These are phyloP conservation scores for Drosophila setosimentum DNA, from an alignment of 2,888 invertebrate genomes.

Conservation along the genomic window DNA sequence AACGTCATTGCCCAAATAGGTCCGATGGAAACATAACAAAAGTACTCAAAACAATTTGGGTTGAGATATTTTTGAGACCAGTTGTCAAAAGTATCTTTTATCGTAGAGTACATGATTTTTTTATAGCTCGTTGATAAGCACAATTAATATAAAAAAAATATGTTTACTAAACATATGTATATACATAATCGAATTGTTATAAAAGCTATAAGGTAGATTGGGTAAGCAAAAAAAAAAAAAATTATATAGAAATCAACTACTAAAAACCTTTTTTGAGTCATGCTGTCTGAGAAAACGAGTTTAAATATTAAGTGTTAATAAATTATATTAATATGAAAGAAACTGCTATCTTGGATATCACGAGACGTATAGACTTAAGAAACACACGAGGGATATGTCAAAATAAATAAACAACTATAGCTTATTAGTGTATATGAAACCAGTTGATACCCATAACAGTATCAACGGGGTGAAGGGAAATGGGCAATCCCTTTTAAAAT, in stretches of 20 bases:
- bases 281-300: constrained; percentile 28
- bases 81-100: constrained; percentile 29
- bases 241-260: not conserved
- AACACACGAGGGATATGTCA: constrained; percentile 1
- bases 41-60: not conserved
- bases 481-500: constrained; percentile 14
- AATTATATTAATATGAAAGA: constrained; percentile 6
- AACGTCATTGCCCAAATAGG: constrained; percentile 32
- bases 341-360: constrained; percentile 3
- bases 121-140: constrained; percentile 25
- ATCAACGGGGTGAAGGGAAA: constrained; percentile 3
- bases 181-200: not conserved
- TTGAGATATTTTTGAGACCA: not conserved
- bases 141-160: constrained; percentile 4
- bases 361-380: constrained; percentile 14
- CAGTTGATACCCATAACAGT: constrained; percentile 24
- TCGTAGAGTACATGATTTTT: constrained; percentile 22
- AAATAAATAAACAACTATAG: constrained; percentile 29
- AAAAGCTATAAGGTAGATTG: not conserved
- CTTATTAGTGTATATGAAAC: constrained; percentile 22
- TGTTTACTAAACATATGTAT: not conserved
- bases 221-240: not conserved
- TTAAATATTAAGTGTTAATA: constrained; percentile 24
- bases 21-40: constrained; percentile 6
- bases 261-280: constrained; percentile 13